phyloP scores from a whole-genome alignment of 2,888 invertebrate species.

The Trachelus tabidus region DNA sequence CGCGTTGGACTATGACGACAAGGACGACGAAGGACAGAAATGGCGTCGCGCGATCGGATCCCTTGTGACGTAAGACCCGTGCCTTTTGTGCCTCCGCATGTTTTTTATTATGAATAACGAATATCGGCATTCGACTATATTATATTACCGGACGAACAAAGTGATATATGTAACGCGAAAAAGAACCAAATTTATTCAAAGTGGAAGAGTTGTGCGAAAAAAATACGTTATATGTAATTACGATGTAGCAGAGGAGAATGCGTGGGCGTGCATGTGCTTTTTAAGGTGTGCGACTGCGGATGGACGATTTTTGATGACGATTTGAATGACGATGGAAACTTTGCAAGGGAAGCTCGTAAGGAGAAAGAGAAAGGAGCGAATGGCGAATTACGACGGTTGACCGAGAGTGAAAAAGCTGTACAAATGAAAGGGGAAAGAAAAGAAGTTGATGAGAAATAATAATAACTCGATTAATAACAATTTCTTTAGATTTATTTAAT shows the following conservation, averaged over 20 bases:
- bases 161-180: background rate
- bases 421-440: background rate
- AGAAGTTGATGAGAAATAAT: background rate
- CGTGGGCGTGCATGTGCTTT: conserved; percentile 1
- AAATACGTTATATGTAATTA: conserved; percentile 12
- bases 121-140: conserved; percentile 19
- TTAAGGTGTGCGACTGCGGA: background rate
- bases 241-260: background rate
- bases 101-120: conserved; percentile 14
- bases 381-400: background rate
- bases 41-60: background rate
- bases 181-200: background rate
- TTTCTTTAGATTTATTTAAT: conserved; percentile 1
- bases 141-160: conserved; percentile 12
- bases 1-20: background rate
- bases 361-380: conserved; percentile 13
- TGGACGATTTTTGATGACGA: conserved; percentile 25
- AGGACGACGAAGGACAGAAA: background rate
- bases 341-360: background rate
- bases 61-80: conserved; percentile 28
- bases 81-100: conserved; percentile 39
- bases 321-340: conserved; percentile 28
- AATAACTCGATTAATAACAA: background rate
- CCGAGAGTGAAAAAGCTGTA: background rate
- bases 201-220: conserved; percentile 3